Evolutionary conservation across 2,888 invertebrate species (phyloP).

Genomic region (Plagiodera versicolora): DNA sequence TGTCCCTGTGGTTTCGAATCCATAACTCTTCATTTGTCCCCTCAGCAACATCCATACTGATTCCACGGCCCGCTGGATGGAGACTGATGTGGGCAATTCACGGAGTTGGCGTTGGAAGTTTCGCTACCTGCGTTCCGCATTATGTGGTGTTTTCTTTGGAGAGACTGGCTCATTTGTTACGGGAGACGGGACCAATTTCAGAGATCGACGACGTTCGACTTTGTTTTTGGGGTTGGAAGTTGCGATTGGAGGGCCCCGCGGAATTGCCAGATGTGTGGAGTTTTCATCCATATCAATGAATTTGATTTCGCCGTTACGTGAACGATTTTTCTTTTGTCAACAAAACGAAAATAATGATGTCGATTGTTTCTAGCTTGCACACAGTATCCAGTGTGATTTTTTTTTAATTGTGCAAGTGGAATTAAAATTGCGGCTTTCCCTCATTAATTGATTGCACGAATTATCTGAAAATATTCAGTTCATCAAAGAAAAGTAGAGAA

Average conservation of each 20-base stretch:
- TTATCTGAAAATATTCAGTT: too few relatives aligned
- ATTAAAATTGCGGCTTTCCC: too few relatives aligned
- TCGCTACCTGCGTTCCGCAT: slow-evolving; percentile 41
- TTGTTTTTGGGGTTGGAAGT: slow-evolving; percentile 1
- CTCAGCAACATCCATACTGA: slow-evolving; percentile 44
- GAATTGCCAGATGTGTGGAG: neutral
- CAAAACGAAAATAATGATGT: too few relatives aligned
- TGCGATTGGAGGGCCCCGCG: neutral
- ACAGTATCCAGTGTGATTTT: too few relatives aligned
- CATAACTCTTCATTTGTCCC: slow-evolving; percentile 55
- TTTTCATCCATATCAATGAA: neutral
- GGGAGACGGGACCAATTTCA: slow-evolving; percentile 42
- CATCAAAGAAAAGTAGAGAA: too few relatives aligned
- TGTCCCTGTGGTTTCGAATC: slow-evolving; percentile 48
- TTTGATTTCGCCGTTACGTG: too few relatives aligned
- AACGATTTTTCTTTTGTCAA: too few relatives aligned
- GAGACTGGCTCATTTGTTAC: slow-evolving; percentile 52
- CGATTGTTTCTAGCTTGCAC: too few relatives aligned
- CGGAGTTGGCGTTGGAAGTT: slow-evolving; percentile 44
- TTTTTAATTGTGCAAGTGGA: too few relatives aligned
- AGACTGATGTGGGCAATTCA: slow-evolving; percentile 54
- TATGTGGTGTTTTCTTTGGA: slow-evolving; percentile 43
- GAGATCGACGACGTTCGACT: slow-evolving; percentile 10
- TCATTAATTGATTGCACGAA: too few relatives aligned
- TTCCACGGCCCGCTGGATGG: slow-evolving; percentile 47